Evolutionary conservation across 2,888 invertebrate genomes (phyloP), one percentile per base, ranked within the genome.

Genomic region (Ichneumoninae sp.): DNA sequence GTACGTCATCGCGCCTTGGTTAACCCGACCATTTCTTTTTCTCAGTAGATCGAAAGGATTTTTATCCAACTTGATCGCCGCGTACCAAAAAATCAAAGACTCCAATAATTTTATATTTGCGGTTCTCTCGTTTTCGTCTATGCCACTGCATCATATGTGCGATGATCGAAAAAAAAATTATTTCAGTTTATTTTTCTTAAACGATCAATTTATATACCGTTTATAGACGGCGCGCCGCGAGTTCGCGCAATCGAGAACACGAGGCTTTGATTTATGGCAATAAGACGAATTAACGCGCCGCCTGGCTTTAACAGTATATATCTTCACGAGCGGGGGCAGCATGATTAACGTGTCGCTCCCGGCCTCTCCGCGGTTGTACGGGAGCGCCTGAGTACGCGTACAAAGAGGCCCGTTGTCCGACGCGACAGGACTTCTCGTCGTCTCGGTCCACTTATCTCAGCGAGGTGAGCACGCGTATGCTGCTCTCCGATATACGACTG

Each of bases 401-500:
- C 65, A 71, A 71, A 77, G 65, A 44, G 66, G 71, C 47, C 76
- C 71, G 70, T 82, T 82, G 76, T 82, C 36, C 71, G 57, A 52
- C 33, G 22, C 65, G 70, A 22, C 22, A 76, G 54, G 68, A 77
- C 65, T 82, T 50, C 22, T 75, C 77, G 79, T 80, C 77, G 91
- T 91, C 90, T 88, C 91, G 91, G 91, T 92, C 91, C 91, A 91
- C 91, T 91, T 92, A 90, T 87, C 88, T 69, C 87, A 69, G 71
- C 77, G 80, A 85, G 86, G 84, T 81, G 85, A 86, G 82, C 83
- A 87, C 85, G 80, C 80, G 81, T 71, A 71, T 47, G 71, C 50
- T 69, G 40, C 30, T 63, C 30, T 63, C 60, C 76, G 76, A 63
- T 63, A 68, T 44, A 65, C 75, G 19, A 75, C 57, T 44, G 57